Percentiles rank a stretch among this genome's conserved stretches.
These are phyloP conservation scores for Aspidoscelis tigris DNA, from an alignment of 2,113 vertebrate species.

Conservation along the genomic window DNA sequence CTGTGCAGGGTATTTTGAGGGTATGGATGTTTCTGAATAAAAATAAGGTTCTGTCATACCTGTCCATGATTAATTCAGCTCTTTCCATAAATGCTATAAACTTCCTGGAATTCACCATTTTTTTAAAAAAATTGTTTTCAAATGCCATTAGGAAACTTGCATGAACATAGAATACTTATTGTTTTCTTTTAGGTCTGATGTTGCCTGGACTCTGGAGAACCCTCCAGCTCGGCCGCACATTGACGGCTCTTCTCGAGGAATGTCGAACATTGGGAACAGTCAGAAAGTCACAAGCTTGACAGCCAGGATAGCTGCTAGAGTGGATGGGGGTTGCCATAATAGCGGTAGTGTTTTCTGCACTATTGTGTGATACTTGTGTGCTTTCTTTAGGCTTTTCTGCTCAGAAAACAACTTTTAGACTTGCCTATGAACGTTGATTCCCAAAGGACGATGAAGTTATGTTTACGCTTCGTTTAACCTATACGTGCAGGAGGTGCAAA, in stretches of 20 bases:
- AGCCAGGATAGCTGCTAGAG: conserved; percentile 82
- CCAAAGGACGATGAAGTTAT: neutral
- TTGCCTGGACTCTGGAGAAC: conserved; percentile 79
- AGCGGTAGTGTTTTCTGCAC: conserved; percentile 86
- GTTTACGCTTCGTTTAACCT: neutral
- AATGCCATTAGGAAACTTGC: too few species aligned
- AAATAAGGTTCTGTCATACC: neutral
- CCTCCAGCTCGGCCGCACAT: conserved; percentile 82
- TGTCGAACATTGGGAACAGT: conserved; percentile 69
- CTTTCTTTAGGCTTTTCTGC: neutral
- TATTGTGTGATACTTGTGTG: conserved; percentile 76
- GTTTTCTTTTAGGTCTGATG: conserved; percentile 64
- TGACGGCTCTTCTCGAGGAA: conserved; percentile 67
- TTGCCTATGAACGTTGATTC: neutral
- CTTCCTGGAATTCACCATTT: neutral
- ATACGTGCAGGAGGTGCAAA: neutral
- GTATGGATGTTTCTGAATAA: neutral
- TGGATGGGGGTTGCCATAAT: conserved; percentile 84
- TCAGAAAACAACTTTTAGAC: too few species aligned
- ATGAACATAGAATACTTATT: rapidly evolving
- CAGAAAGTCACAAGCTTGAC: conserved; percentile 80
- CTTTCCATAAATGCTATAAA: neutral
- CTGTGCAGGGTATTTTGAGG: neutral
- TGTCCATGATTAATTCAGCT: neutral
- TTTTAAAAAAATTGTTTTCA: neutral